Percentiles rank a stretch among this genome's conserved stretches.
Evolutionary conservation across 2,113 vertebrate genomes (phyloP).

Genomic region (Pteruthius melanotis): DNA sequence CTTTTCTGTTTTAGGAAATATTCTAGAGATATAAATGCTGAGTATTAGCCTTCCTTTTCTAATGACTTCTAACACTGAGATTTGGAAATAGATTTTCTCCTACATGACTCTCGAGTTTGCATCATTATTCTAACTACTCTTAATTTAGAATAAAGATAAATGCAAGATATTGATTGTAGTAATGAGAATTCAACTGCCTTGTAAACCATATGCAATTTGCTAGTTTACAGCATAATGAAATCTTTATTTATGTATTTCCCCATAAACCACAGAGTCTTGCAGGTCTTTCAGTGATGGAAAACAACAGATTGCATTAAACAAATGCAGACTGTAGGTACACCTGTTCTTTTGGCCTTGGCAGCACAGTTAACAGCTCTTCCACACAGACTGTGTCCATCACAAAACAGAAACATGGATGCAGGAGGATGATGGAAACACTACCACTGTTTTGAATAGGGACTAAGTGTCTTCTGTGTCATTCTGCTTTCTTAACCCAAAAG

Average conservation of each 20-base stretch:
- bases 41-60: not conserved
- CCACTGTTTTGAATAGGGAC: not conserved
- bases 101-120: not conserved
- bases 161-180: not conserved
- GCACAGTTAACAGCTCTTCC: not conserved
- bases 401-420: not conserved
- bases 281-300: not conserved
- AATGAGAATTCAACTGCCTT: not conserved
- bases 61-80: not conserved
- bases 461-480: not conserved
- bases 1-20: not conserved
- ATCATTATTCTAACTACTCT: not conserved
- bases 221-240: not conserved
- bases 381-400: no score
- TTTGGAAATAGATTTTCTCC: not conserved
- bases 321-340: not conserved
- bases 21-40: not conserved
- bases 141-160: slow-evolving; percentile 7
- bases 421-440: not conserved
- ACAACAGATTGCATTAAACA: not conserved
- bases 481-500: not conserved
- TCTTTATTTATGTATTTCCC: not conserved
- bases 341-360: not conserved
- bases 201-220: not conserved
- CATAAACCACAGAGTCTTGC: not conserved